Conservation (phyloP, 2,797 vertebrate genomes). For the Sarcophilus harrisii region DNA sequence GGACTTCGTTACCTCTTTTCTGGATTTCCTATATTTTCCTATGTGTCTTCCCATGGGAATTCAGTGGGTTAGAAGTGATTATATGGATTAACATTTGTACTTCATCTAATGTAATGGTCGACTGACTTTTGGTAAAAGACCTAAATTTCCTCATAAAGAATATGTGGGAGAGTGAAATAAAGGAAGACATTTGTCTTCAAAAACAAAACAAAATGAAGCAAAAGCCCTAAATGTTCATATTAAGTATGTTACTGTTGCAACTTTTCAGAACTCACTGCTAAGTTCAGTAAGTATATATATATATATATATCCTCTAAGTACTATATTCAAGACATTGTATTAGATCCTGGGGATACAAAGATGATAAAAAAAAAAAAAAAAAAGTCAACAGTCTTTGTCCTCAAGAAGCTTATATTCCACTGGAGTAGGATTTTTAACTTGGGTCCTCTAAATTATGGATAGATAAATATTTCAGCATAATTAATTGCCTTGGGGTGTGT, state of each 20-base stretch:
- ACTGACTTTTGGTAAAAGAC: neutral
- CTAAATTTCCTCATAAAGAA: neutral
- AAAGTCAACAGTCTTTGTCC: neutral
- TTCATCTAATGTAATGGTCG: neutral
- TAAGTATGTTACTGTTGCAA: neutral
- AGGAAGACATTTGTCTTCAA: neutral
- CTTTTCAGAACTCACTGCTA: neutral
- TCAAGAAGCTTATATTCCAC: neutral
- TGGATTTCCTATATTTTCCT: neutral
- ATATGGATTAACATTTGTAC: neutral
- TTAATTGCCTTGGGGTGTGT: neutral
- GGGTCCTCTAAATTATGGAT: neutral
- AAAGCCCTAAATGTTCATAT: neutral
- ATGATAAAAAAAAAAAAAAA: neutral
- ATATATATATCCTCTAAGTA: neutral
- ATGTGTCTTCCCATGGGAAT: neutral
- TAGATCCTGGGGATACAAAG: neutral
- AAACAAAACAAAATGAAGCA: neutral
- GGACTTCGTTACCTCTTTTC: neutral
- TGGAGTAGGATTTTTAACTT: neutral
- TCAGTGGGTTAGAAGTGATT: neutral
- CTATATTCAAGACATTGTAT: neutral
- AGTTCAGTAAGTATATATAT: neutral
- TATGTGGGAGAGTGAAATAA: neutral
- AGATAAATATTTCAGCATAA: neutral